Evolutionary conservation across 2,113 vertebrate genomes (phyloP).

Genomic region (Myxocyprinus asiaticus): DNA sequence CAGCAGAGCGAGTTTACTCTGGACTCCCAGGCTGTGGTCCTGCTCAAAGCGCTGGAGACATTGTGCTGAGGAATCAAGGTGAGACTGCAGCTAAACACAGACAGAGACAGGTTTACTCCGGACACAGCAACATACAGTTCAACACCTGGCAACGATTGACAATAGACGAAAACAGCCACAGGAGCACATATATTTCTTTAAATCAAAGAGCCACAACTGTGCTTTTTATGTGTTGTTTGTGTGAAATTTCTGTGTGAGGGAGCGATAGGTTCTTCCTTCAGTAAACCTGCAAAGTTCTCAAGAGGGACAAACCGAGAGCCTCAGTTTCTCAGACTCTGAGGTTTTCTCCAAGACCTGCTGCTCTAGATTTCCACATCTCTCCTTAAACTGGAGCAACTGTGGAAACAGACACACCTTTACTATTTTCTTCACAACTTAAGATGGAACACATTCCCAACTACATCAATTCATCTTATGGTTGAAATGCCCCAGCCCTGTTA

Average conservation of each 20-base stretch:
- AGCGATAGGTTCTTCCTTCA: background rate
- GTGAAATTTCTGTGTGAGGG: background rate
- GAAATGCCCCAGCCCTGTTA: too few relatives aligned
- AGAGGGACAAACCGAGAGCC: constrained; percentile 65
- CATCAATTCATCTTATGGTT: background rate
- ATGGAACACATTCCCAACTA: background rate
- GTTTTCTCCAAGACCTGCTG: constrained; percentile 71
- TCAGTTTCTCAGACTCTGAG: constrained; percentile 68
- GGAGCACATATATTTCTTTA: background rate
- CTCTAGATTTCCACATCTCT: constrained; percentile 70
- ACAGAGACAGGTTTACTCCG: constrained; percentile 34
- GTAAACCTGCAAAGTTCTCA: background rate
- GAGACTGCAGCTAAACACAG: constrained; percentile 74
- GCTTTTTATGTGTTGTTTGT: too few relatives aligned
- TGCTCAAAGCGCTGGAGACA: constrained; percentile 67
- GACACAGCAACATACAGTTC: background rate
- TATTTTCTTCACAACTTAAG: background rate
- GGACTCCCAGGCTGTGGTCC: constrained; percentile 67
- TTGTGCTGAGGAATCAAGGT: constrained; percentile 68
- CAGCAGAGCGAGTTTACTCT: constrained; percentile 67
- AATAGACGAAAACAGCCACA: background rate
- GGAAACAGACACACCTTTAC: background rate
- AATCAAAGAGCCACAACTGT: background rate
- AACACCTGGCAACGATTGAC: too few relatives aligned
- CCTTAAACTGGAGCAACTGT: constrained; percentile 82